Conservation (phyloP, 2,888 invertebrate genomes). For the Thelaira solivaga region DNA sequence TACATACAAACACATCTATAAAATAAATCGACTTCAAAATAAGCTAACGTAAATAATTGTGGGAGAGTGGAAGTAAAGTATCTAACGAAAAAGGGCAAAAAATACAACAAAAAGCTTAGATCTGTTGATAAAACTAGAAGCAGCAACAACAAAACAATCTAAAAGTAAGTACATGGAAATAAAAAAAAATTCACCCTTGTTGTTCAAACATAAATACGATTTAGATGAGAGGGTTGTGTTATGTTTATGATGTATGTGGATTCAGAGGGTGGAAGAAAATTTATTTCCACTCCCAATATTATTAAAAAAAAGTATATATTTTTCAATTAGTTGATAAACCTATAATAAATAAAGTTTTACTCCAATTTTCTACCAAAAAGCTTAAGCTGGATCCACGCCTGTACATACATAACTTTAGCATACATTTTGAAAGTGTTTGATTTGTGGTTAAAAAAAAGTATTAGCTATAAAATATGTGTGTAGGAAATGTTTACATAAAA, state of each 20-base stretch:
- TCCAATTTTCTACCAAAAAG: too few relatives aligned
- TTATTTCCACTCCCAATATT: too few relatives aligned
- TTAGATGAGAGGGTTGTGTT: slow-evolving; percentile 5
- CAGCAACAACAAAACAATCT: slow-evolving; percentile 20
- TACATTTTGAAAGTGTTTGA: too few relatives aligned
- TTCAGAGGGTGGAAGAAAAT: too few relatives aligned
- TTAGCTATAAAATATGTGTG: too few relatives aligned
- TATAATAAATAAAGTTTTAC: too few relatives aligned
- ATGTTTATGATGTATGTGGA: slow-evolving; percentile 7
- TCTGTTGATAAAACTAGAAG: slow-evolving; percentile 11
- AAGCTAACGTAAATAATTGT: slow-evolving; percentile 7
- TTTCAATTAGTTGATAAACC: too few relatives aligned
- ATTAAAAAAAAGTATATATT: too few relatives aligned
- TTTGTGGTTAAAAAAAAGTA: too few relatives aligned
- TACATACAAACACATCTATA: slow-evolving; percentile 6
- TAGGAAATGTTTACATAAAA: too few relatives aligned
- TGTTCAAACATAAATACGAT: background rate
- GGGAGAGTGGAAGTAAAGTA: slow-evolving; percentile 28
- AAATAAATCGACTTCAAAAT: slow-evolving; percentile 8
- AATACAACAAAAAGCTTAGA: slow-evolving; percentile 17
- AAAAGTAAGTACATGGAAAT: slow-evolving; percentile 30
- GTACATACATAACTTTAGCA: too few relatives aligned
- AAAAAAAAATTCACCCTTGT: background rate
- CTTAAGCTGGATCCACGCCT: too few relatives aligned
- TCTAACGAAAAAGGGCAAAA: slow-evolving; percentile 10